phyloP scores from a whole-genome alignment of 1,140 invertebrate genomes.

The Nasonia vitripennis region DNA sequence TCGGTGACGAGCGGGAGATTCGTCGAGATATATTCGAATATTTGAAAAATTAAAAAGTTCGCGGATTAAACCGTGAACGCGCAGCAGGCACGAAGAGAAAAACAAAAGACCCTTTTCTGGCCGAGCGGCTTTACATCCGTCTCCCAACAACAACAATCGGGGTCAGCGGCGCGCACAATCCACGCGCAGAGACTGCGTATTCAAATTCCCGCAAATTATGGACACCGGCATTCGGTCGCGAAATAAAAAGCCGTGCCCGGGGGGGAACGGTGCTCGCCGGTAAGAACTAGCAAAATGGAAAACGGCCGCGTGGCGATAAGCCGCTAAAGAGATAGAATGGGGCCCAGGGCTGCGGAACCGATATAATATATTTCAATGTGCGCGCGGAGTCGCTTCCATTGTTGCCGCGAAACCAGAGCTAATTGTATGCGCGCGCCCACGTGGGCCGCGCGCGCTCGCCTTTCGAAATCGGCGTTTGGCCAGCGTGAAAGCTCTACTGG shows the following conservation, averaged over 20 bases:
- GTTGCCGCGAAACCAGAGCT: not conserved
- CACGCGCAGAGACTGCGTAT: not conserved
- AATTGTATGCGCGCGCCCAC: not conserved
- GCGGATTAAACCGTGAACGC: too few relatives aligned
- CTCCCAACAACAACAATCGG: not conserved
- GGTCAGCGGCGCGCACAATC: not conserved
- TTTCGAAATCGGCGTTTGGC: slow-evolving; percentile 15
- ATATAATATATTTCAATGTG: not conserved
- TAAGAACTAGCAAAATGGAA: not conserved
- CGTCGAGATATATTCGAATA: not conserved
- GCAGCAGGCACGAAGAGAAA: not conserved
- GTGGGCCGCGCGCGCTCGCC: not conserved
- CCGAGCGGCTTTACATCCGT: not conserved
- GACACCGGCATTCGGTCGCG: not conserved
- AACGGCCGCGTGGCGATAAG: not conserved
- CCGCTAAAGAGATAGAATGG: slow-evolving; percentile 15
- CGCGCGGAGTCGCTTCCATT: slow-evolving; percentile 12
- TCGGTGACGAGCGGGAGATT: not conserved
- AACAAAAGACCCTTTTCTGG: too few relatives aligned
- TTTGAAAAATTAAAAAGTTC: not conserved
- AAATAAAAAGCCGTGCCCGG: not conserved
- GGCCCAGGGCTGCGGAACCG: not conserved
- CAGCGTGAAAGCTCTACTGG: not conserved
- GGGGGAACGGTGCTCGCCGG: not conserved
- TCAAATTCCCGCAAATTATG: slow-evolving; percentile 12